Evolutionary conservation across 2,888 invertebrate genomes (phyloP), one percentile per base, ranked within the genome.

Genomic region (Anthrax anthrax): DNA sequence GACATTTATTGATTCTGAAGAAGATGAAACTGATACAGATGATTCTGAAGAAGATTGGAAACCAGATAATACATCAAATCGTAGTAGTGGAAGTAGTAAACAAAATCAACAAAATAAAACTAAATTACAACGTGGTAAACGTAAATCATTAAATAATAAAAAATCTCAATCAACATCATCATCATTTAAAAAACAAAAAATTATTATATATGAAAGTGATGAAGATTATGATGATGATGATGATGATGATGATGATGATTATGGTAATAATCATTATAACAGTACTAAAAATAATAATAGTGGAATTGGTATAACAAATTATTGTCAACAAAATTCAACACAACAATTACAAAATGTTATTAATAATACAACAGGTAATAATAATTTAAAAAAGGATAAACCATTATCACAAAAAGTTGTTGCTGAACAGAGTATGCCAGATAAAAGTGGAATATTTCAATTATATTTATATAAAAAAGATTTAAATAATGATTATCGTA

Each of bases 41-140:
- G 67, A 68, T 37, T 67, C 67, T 16, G 68, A 65, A 49, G 67
- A 67, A 51, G 67, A 67, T 49, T 68, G 67, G 67, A 59, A 64
- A 16, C 67, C 68, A 34, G 58, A 57, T n/a, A 57, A 59, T 6
- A 52, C 19, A 14, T 10, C 23, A 14, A 48, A 44, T 16, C 18
- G 41, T 14, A 50, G 40, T 18, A 36, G 18, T 18, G 36, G 36
- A 8, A 13, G 42, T 32, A 42, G 38, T 14, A 46, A 34, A 34
- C 23, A 23, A 23, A 23, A 23, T 23, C 23, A 23, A 23, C 23
- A 23, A 6, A 4, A 23, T 23, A 6, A 23, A n/a, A n/a, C n/a
- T n/a, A 27, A 27, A 27, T 27, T 12, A 32, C 3, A 2, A 12
- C 3, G 6, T 16, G 38, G 39, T 5, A 43, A 42, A 29, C 42